Base-by-base conservation (phyloP, 2,797 vertebrate species). In the Myotis findleyi region DNA sequence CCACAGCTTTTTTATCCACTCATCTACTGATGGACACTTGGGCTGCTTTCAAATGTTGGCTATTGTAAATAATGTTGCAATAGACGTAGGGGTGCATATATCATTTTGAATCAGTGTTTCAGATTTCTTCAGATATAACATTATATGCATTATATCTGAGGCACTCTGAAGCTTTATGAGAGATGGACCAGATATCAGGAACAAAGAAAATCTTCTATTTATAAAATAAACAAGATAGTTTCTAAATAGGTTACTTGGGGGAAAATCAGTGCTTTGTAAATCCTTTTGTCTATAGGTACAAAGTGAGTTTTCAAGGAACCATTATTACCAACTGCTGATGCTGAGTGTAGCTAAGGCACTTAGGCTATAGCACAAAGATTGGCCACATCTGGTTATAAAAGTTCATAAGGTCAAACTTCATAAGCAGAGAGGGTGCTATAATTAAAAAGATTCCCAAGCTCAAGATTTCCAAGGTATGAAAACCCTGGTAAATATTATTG, bases 191-290 rank as follows among this genome's bases (percentile, higher is more conserved):
- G 11, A 20, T 95, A 36, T 72, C 27, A 59, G 33, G 27, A 95
- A 81, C 51, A 85, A 69, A 72, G 14, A 82, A 92, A 80, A 87
- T 41, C 14, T 7, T 91, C 33, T 69, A 81, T 9, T 84, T 87
- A 75, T 20, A 90, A 89, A 91, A 57, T n/a, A 33, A 76, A 76
- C 30, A 59, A 81, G 17, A 47, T 85, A 21, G n/a, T 89, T 94
- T 94, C 38, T 84, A 87, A 93, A 93, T n/a, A 86, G 41, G 36
- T 64, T 82, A 68, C 9, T 59, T 59, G 5, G 9, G 13, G 14
- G 12, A 7, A 55, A 77, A 91, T 27, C 36, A 79, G 10, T 57
- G 38, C n/a, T 86, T 62, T 51, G 0, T 80, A 79, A 55, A 80
- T 87, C 21, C 7, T 93, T 95, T 80, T 57, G 27, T 82, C 64